Conservation (phyloP, 2,113 vertebrate genomes). For the Bothrops jararaca region DNA sequence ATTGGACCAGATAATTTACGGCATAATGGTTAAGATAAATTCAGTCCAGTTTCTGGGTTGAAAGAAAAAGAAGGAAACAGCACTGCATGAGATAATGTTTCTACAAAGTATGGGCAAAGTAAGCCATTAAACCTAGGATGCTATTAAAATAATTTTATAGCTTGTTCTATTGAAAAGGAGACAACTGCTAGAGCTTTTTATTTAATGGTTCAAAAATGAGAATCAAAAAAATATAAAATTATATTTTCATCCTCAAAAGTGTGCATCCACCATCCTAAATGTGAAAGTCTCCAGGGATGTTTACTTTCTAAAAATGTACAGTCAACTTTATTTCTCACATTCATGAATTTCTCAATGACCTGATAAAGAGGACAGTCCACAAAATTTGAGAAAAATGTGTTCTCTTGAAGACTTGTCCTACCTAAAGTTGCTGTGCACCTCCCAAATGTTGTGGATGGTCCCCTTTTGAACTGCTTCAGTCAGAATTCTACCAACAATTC, state of each 20-base stretch:
- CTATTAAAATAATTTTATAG: neutral
- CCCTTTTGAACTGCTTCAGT: neutral
- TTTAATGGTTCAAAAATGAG: neutral
- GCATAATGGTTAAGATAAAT: neutral
- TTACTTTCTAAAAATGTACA: neutral
- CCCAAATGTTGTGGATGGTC: neutral
- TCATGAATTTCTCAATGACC: neutral
- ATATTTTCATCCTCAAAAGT: neutral
- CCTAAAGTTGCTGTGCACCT: neutral
- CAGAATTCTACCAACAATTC: neutral
- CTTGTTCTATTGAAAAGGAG: neutral
- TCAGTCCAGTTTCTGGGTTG: neutral
- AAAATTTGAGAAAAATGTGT: neutral
- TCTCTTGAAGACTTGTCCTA: neutral
- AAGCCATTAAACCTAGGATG: neutral
- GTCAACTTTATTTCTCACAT: neutral
- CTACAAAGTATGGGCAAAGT: neutral
- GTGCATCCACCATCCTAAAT: neutral
- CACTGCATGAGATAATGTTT: neutral
- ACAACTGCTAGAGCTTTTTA: neutral
- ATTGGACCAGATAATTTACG: neutral
- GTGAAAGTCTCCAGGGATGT: neutral
- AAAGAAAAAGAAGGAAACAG: neutral
- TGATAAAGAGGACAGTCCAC: neutral
- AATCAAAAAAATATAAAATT: neutral